Conservation (phyloP, 2,797 vertebrate species). For the Myiotriccus ornatus region DNA sequence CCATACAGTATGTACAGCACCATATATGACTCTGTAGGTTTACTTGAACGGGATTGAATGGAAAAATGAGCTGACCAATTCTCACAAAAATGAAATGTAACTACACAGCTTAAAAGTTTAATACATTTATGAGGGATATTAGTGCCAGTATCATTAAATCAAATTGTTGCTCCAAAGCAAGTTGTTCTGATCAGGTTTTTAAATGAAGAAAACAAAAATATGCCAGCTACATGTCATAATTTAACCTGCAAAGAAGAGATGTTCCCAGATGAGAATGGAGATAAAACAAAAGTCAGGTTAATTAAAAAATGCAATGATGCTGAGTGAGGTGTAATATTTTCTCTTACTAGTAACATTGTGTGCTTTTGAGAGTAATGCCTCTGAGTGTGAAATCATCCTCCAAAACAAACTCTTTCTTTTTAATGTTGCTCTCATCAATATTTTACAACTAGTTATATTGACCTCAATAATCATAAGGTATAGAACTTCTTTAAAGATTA, state of each 20-base stretch:
- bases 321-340: slow-evolving; percentile 1
- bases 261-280: neutral
- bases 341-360: neutral
- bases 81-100: neutral
- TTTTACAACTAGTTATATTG: neutral
- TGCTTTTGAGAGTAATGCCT: neutral
- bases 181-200: neutral
- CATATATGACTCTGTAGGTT: neutral
- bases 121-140: neutral
- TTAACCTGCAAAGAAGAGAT: neutral
- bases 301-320: neutral
- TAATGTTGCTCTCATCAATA: neutral
- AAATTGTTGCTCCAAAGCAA: neutral
- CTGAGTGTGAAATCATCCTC: neutral
- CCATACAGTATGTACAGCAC: neutral
- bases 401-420: neutral
- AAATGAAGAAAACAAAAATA: neutral
- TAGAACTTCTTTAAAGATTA: neutral
- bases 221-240: neutral
- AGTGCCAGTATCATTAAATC: neutral
- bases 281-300: neutral
- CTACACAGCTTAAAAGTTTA: neutral
- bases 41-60: neutral
- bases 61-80: neutral
- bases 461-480: neutral